phyloP scores from a whole-genome alignment of 2,888 invertebrate species.

The Epinotia bilunana region DNA sequence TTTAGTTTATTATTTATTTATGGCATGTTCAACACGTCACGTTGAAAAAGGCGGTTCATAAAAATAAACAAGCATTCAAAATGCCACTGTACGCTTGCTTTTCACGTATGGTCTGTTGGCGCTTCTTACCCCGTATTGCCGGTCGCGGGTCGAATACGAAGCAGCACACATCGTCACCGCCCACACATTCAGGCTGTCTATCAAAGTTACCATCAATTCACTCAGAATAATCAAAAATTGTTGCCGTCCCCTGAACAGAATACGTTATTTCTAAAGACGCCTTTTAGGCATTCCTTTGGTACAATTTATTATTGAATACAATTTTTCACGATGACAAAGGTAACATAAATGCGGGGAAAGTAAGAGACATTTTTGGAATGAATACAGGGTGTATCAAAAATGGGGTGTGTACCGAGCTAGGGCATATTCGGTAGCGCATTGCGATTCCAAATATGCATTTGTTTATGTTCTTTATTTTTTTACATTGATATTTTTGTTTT shows the following conservation, averaged over 20 bases:
- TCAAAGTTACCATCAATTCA: slow-evolving; percentile 43
- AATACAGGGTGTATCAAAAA: no score
- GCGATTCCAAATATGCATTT: no score
- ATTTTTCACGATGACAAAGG: slow-evolving; percentile 27
- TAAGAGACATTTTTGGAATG: slow-evolving; percentile 10
- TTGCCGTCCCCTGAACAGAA: slow-evolving; percentile 31
- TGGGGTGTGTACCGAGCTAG: no score
- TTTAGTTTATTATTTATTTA: no score
- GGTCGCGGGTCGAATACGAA: slow-evolving; percentile 50
- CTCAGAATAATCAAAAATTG: slow-evolving; percentile 44
- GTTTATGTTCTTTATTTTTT: no score
- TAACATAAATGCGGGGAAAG: not conserved
- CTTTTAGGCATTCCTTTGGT: slow-evolving; percentile 18
- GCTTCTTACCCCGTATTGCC: slow-evolving; percentile 48
- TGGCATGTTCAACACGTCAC: no score
- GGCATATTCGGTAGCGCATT: no score
- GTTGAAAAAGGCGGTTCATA: not conserved
- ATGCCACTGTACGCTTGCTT: slow-evolving; percentile 42
- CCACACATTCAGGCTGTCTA: slow-evolving; percentile 29
- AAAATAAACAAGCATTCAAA: not conserved
- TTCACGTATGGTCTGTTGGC: slow-evolving; percentile 46
- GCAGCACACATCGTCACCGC: slow-evolving; percentile 44
- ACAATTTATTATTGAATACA: slow-evolving; percentile 30
- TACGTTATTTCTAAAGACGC: slow-evolving; percentile 36
- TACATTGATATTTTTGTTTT: no score